Percentiles rank a stretch among this genome's conserved stretches.
Evolutionary conservation across 1,140 invertebrate genomes (phyloP).

Genomic region (Leguminivora glycinivorella): DNA sequence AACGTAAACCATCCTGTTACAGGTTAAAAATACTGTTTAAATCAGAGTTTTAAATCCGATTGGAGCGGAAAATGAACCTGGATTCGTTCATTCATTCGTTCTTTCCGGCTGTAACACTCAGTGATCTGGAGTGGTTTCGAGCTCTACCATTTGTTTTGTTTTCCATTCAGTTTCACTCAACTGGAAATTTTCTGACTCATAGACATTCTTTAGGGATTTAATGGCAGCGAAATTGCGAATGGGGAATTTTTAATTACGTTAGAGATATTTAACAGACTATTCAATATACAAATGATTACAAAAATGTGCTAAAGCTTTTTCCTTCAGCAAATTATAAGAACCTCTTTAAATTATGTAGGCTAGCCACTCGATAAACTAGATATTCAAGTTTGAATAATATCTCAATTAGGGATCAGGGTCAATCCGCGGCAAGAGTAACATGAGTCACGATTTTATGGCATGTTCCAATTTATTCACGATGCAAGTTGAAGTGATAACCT

Average conservation of each 20-base stretch:
- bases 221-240: not conserved
- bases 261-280: not conserved
- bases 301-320: not conserved
- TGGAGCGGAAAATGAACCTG: slow-evolving; percentile 16
- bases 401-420: too few species aligned
- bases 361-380: too few species aligned
- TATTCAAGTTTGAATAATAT: too few species aligned
- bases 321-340: not conserved
- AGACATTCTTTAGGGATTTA: not conserved
- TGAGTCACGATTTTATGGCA: too few species aligned
- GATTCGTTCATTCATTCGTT: slow-evolving; percentile 19
- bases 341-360: too few species aligned
- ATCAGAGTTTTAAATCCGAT: not conserved
- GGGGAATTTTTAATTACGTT: not conserved
- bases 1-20: too few species aligned
- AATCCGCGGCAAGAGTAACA: too few species aligned
- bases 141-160: slow-evolving; percentile 7
- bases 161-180: slow-evolving; percentile 4
- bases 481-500: too few species aligned
- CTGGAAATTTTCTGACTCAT: not conserved
- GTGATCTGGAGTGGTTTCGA: slow-evolving; percentile 9
- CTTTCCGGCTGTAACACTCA: slow-evolving; percentile 13
- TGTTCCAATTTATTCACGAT: too few species aligned
- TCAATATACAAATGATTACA: not conserved
- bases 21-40: not conserved